Evolutionary conservation across 2,888 invertebrate genomes (phyloP).

Genomic region (Netelia inedita): DNA sequence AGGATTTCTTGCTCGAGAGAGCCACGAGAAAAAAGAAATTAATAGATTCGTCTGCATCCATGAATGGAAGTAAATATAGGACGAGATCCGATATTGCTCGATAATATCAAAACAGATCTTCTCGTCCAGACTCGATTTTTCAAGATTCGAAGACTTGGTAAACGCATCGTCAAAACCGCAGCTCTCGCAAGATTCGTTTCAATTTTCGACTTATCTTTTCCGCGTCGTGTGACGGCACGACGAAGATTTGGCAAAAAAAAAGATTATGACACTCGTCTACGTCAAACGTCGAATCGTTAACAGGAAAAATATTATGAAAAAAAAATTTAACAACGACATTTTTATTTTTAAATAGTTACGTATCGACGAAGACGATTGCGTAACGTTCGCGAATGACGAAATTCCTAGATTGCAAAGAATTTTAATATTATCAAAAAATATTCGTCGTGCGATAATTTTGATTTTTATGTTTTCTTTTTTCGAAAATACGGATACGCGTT

Average conservation of each 20-base stretch:
- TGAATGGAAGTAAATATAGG: conserved; percentile 15
- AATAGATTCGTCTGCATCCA: conserved; percentile 6
- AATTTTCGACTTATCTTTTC: too few relatives aligned
- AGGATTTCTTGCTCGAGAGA: conserved; percentile 23
- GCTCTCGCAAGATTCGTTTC: too few relatives aligned
- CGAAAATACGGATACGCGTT: too few relatives aligned
- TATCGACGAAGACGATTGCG: background rate
- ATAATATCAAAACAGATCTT: conserved; percentile 3
- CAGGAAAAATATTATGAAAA: too few relatives aligned
- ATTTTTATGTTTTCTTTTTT: too few relatives aligned
- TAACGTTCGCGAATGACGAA: background rate
- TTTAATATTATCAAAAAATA: background rate
- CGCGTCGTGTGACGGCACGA: too few relatives aligned
- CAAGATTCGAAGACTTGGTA: background rate
- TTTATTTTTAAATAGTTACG: too few relatives aligned
- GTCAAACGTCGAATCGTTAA: too few relatives aligned
- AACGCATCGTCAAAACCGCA: too few relatives aligned
- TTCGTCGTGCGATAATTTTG: background rate
- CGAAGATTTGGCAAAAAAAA: too few relatives aligned
- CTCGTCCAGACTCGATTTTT: background rate
- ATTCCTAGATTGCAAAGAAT: background rate
- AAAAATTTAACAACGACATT: too few relatives aligned
- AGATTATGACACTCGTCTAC: too few relatives aligned
- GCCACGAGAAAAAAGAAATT: conserved; percentile 14
- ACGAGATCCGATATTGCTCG: background rate